Evolutionary conservation across 2,113 vertebrate genomes (phyloP), one percentile per base, ranked within the genome.

Genomic region (Actinemys pallida): DNA sequence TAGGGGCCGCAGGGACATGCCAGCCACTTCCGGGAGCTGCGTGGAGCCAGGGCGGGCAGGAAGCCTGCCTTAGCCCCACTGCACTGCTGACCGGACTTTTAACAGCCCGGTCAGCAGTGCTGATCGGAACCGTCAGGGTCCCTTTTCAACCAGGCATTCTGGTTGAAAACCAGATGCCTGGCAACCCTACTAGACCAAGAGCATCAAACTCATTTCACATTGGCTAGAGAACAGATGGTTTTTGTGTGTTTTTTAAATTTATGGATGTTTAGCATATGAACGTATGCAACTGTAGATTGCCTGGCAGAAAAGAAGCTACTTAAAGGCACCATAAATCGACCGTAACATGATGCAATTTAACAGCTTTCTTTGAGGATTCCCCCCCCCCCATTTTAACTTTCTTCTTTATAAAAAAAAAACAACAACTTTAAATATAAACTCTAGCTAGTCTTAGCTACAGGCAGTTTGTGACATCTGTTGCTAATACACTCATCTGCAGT

Each of bases 291-390:
- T 39, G 75, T 25, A 13, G 35, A 91, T 10, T 92, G 29, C 45
- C 47, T 82, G 47, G 87, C 20, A 95, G 52, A 72, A 82, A 84
- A 92, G 62, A 80, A 92, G 54, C 1, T 89, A 45, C 72, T n/a
- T 80, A 12, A 87, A 90, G n/a, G 78, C 65, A 81, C 45, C 22
- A 6, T 62, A 88, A 91, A 25, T 81, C 50, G 82, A 42, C 45
- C 0, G 0, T 27, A 95, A 84, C 8, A 14, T 53, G 56, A 92
- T 69, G 29, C 65, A 94, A 78, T 3, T 83, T 81, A 92, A 81
- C 35, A 97, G 91, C 27, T 88, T 90, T 76, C 4, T 53, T 82
- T 94, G 89, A 88, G 14, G 89, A 89, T 89, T 69, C 14, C 31
- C 75, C 27, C 14, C 87, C 92, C 35, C 11, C 39, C 75, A 78